phyloP scores from a whole-genome alignment of 2,888 invertebrate genomes.

The Cylindroiulus punctatus region DNA sequence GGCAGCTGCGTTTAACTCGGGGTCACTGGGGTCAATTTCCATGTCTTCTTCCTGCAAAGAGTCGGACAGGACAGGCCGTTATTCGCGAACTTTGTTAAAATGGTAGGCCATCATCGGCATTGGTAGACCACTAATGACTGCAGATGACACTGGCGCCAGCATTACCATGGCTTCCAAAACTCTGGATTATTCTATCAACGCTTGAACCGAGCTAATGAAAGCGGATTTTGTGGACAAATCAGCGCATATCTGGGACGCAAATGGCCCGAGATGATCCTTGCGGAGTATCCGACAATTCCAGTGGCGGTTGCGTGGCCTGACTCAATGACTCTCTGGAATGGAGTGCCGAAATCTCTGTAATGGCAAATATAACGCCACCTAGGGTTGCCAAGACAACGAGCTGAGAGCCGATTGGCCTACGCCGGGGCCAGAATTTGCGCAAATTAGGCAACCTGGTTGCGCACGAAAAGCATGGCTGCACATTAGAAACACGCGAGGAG shows the following conservation, averaged over 20 bases:
- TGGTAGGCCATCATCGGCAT: background rate
- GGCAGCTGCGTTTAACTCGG: slow-evolving; percentile 87
- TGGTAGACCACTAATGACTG: background rate
- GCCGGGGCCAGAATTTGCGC: background rate
- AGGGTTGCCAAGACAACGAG: background rate
- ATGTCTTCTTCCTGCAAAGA: slow-evolving; percentile 73
- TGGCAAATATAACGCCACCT: background rate
- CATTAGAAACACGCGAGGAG: no score
- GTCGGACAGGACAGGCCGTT: background rate
- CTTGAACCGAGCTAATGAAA: background rate
- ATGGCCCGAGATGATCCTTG: background rate
- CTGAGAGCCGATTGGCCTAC: slow-evolving; percentile 27
- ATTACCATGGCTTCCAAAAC: background rate
- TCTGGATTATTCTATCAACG: background rate
- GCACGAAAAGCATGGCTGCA: no score
- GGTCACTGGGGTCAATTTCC: slow-evolving; percentile 83
- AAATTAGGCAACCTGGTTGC: slow-evolving; percentile 2
- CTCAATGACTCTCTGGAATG: background rate
- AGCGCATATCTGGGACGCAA: background rate
- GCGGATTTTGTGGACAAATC: background rate
- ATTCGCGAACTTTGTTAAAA: background rate
- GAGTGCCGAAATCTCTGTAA: background rate
- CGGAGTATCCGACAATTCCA: background rate
- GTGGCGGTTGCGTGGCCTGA: background rate
- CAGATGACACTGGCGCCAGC: background rate